These are phyloP conservation scores for Lutjanus argentimaculatus DNA, from an alignment of 2,797 vertebrate genomes.

Conservation along the genomic window DNA sequence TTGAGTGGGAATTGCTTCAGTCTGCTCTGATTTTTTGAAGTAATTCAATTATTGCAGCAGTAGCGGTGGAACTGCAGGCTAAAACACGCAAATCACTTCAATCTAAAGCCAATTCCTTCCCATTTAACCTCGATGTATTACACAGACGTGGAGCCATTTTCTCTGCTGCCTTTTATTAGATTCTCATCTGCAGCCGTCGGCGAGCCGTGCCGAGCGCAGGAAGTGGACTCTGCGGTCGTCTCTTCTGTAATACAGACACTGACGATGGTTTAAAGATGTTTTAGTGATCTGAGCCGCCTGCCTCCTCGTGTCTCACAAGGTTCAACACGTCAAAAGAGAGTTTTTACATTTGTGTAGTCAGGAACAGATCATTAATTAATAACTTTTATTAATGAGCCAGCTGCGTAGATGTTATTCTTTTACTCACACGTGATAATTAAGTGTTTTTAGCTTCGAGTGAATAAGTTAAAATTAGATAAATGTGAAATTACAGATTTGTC, in stretches of 20 bases:
- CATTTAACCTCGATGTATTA: slow-evolving; percentile 71
- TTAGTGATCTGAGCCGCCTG: slow-evolving; percentile 20
- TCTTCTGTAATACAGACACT: slow-evolving; percentile 20
- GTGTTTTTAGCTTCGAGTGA: neutral
- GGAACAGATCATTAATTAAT: neutral
- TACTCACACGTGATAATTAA: neutral
- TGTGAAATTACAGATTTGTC: neutral
- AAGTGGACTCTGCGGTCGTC: slow-evolving; percentile 32
- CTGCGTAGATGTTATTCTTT: neutral
- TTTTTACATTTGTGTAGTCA: neutral
- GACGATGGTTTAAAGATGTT: slow-evolving; percentile 35
- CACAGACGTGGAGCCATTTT: slow-evolving; percentile 54
- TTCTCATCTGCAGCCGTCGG: slow-evolving; percentile 59
- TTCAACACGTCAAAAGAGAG: too few relatives aligned
- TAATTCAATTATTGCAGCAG: slow-evolving; percentile 78
- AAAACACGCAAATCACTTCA: slow-evolving; percentile 78
- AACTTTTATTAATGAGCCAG: slow-evolving; percentile 15
- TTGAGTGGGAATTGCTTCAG: slow-evolving; percentile 52
- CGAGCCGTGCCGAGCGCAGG: slow-evolving; percentile 20
- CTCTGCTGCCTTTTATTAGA: slow-evolving; percentile 66
- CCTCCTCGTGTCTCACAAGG: neutral
- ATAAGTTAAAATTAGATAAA: neutral
- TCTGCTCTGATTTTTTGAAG: slow-evolving; percentile 59
- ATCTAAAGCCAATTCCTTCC: slow-evolving; percentile 75
- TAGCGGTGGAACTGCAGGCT: slow-evolving; percentile 64